Evolutionary conservation across 2,113 vertebrate species (phyloP).

Genomic region (Macquaria ambigua): DNA sequence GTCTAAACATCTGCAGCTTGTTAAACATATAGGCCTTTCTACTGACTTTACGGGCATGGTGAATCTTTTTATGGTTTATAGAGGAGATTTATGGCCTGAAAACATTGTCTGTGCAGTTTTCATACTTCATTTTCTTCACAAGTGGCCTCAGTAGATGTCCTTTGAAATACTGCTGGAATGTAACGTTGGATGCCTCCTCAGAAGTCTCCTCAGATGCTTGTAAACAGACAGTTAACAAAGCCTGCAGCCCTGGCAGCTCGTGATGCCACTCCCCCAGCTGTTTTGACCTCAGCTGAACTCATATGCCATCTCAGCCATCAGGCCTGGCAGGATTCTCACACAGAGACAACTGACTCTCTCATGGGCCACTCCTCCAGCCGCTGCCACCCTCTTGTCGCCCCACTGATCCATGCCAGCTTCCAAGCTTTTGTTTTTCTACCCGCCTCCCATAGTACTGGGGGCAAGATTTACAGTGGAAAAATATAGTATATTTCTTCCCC

Average conservation of each 20-base stretch:
- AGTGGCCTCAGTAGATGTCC: constrained; percentile 10
- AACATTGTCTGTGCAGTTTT: constrained; percentile 27
- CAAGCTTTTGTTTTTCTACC: constrained; percentile 63
- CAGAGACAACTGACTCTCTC: constrained; percentile 24
- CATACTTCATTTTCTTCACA: constrained; percentile 22
- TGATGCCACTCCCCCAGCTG: constrained; percentile 51
- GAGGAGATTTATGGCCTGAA: constrained; percentile 30
- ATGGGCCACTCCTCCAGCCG: not conserved
- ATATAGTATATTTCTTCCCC: constrained; percentile 65
- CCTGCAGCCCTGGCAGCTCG: constrained; percentile 14
- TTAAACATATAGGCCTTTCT: constrained; percentile 51
- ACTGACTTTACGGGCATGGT: constrained; percentile 32
- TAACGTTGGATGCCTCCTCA: constrained; percentile 18
- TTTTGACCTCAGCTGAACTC: constrained; percentile 77
- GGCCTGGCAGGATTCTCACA: constrained; percentile 43
- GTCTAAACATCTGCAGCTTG: constrained; percentile 45
- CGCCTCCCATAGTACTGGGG: constrained; percentile 60
- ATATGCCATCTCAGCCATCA: constrained; percentile 47
- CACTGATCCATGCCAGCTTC: constrained; percentile 64
- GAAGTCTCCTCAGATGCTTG: constrained; percentile 34
- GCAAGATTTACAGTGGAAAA: constrained; percentile 85
- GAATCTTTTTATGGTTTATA: constrained; percentile 40
- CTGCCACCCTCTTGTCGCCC: constrained; percentile 50
- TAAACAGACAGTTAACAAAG: constrained; percentile 50
- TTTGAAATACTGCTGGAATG: constrained; percentile 31